Conservation (phyloP, 2,888 invertebrate species). For the Apomyelois bistriatella region DNA sequence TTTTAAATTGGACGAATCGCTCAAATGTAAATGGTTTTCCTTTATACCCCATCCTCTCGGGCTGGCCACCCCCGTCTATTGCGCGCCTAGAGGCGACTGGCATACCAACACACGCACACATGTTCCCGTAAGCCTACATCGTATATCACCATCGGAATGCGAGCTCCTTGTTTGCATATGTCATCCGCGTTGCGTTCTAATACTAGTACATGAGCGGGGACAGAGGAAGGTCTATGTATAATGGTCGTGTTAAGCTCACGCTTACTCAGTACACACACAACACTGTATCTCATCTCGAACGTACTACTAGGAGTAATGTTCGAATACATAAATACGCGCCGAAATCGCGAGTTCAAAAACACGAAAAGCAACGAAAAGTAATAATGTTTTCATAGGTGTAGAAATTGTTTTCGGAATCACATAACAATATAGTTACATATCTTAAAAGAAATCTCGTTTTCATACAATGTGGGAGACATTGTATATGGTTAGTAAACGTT, state of each 20-base stretch:
- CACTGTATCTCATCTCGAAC: slow-evolving; percentile 69
- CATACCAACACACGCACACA: slow-evolving; percentile 77
- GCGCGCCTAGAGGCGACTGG: slow-evolving; percentile 78
- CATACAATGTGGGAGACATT: slow-evolving; percentile 41
- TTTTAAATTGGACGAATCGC: slow-evolving; percentile 82
- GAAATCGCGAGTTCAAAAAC: slow-evolving; percentile 78
- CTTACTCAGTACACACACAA: slow-evolving; percentile 60
- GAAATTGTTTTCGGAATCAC: slow-evolving; percentile 66
- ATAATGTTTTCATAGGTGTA: slow-evolving; percentile 77
- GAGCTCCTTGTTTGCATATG: slow-evolving; percentile 66
- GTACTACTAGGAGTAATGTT: slow-evolving; percentile 74
- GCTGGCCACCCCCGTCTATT: slow-evolving; percentile 75
- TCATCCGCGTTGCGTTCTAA: slow-evolving; percentile 52
- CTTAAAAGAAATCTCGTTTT: slow-evolving; percentile 59
- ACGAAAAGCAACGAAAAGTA: slow-evolving; percentile 79
- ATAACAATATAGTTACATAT: slow-evolving; percentile 65
- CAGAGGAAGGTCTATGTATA: slow-evolving; percentile 40
- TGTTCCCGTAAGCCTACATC: slow-evolving; percentile 58
- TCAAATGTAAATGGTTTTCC: slow-evolving; percentile 82
- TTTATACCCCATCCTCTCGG: slow-evolving; percentile 79
- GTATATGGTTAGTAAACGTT: slow-evolving; percentile 16
- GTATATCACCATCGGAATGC: slow-evolving; percentile 59
- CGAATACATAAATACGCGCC: slow-evolving; percentile 78
- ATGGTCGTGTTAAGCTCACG: slow-evolving; percentile 67
- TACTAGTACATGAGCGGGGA: slow-evolving; percentile 53